phyloP scores from a whole-genome alignment of 2,888 invertebrate genomes.

The Dicyrtomina minuta region DNA sequence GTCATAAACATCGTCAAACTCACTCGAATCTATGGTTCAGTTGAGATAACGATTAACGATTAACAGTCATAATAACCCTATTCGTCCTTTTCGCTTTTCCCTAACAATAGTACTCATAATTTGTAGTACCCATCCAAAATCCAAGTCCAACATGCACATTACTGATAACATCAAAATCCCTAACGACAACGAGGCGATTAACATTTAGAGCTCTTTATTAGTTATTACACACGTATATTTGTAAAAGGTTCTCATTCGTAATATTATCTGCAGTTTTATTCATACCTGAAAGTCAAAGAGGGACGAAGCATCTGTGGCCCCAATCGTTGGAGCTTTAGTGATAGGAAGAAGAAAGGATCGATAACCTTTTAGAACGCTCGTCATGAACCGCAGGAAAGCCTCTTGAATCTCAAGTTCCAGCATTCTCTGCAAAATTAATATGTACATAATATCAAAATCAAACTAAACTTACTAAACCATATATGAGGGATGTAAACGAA shows the following conservation, averaged over 20 bases:
- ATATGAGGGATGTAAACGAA: conserved; percentile 15
- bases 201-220: neutral
- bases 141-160: too few relatives aligned
- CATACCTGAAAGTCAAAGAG: conserved; percentile 80
- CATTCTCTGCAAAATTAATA: conserved; percentile 68
- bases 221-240: too few relatives aligned
- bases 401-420: conserved; percentile 95
- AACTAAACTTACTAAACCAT: too few relatives aligned
- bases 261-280: too few relatives aligned
- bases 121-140: too few relatives aligned
- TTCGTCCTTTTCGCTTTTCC: too few relatives aligned
- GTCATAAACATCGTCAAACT: neutral
- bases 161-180: too few relatives aligned
- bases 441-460: conserved; percentile 28
- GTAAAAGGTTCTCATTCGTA: too few relatives aligned
- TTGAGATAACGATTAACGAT: too few relatives aligned
- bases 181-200: neutral
- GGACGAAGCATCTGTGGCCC: conserved; percentile 92
- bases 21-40: too few relatives aligned
- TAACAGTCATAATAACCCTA: neutral
- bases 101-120: neutral
- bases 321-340: conserved; percentile 86
- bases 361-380: conserved; percentile 86
- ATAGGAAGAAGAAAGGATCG: conserved; percentile 85
- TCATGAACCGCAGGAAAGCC: conserved; percentile 94